These are phyloP conservation scores for Drosophila silvestris DNA, from an alignment of 2,888 invertebrate species.

Conservation along the genomic window DNA sequence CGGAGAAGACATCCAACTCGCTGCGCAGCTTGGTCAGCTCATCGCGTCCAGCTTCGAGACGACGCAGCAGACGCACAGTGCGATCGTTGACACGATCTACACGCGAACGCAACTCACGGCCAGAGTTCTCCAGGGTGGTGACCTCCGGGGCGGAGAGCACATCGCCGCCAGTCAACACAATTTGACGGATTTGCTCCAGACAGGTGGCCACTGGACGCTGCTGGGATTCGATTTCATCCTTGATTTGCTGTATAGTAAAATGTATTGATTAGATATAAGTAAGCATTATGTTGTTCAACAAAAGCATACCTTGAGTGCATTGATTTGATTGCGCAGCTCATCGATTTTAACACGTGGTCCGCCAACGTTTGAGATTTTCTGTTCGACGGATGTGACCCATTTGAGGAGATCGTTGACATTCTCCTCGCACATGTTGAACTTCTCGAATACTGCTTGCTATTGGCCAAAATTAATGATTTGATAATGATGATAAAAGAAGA, in stretches of 20 bases:
- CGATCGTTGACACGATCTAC: constrained; percentile 93
- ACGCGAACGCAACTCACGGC: constrained; percentile 92
- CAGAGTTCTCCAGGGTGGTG: constrained; percentile 93
- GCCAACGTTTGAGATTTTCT: constrained; percentile 93
- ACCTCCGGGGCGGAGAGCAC: constrained; percentile 97
- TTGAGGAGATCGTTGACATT: constrained; percentile 92
- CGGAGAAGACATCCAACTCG: constrained; percentile 92
- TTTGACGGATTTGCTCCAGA: constrained; percentile 95
- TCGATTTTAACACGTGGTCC: constrained; percentile 94
- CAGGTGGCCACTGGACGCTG: constrained; percentile 93
- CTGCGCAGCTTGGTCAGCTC: constrained; percentile 94
- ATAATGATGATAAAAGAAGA: constrained; percentile 23
- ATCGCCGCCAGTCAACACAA: constrained; percentile 95
- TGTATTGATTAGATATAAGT: not conserved
- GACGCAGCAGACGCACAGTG: constrained; percentile 91
- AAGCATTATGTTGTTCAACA: not conserved
- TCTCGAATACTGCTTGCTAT: constrained; percentile 98
- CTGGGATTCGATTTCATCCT: constrained; percentile 95
- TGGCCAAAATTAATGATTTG: constrained; percentile 25
- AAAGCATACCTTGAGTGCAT: constrained; percentile 90
- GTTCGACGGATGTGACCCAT: constrained; percentile 95
- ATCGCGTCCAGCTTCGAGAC: constrained; percentile 92
- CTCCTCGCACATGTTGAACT: constrained; percentile 96
- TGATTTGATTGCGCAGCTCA: constrained; percentile 95
- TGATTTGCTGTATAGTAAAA: constrained; percentile 89